Evolutionary conservation across 2,888 invertebrate genomes (phyloP), one percentile per base, ranked within the genome.

Genomic region (Drosophila affinis): DNA sequence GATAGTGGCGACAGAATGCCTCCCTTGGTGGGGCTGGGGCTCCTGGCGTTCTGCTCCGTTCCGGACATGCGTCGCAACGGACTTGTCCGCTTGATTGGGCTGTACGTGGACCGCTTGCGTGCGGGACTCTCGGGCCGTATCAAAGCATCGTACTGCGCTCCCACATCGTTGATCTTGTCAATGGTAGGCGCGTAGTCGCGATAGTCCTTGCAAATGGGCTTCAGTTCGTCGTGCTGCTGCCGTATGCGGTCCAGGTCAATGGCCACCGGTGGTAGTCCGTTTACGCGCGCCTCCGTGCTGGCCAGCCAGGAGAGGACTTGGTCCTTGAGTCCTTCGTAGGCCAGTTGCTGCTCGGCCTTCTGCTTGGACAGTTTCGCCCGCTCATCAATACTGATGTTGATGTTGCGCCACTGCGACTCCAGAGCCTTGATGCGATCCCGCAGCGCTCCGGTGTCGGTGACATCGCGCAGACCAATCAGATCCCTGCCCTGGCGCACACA

Each of bases 151-250:
- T 97, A 98, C 24, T 96, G 94, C 34, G 95, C 95, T 1, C 98
- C 98, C 0, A 98, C 94, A 89, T 98, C 98, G 92, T 98, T 98
- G 61, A 94, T 94, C 93, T 97, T 97, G 82, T 98, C 98, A 49
- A 99, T 96, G 34, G 96, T 97, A 14, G 94, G 93, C 0, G 95
- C 95, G 92, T 95, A 98, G 87, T 98, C 97, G 60, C 97, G 94
- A 91, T 98, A 97, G 89, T 98, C 98, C 91, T 97, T 97, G 17
- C 95, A 93, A 54, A 99, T 93, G 0, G 98, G 98, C 91, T 97
- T 94, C 10, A 97, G 91, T 87, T 97, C 97, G 24, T 97, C 97
- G 56, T 95, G 94, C 92, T 99, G 98, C 65, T 94, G 94, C 76
- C 96, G 96, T 58, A 98, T 93, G 47, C 95, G 94, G 52, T 98